Percentiles rank a stretch among this genome's conserved stretches.
Conservation (phyloP, 1,140 invertebrate genomes). For the Brachionus manjavacas region DNA sequence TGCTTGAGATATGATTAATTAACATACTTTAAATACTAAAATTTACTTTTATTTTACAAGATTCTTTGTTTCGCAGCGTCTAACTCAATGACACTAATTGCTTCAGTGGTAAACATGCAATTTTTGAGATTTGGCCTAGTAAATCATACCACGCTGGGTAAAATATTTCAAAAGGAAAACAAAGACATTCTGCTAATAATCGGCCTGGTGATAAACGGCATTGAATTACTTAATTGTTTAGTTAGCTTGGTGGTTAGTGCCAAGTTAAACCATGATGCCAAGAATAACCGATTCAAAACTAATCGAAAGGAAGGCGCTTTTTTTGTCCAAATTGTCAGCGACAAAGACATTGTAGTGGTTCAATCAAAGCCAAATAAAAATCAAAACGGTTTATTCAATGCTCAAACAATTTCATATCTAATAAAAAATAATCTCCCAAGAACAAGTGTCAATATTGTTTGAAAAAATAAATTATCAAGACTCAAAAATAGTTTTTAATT, state of each 20-base stretch:
- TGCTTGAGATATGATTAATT: too few species aligned
- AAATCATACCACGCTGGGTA: constrained; percentile 57
- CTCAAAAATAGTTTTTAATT: neutral
- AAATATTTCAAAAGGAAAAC: constrained; percentile 54
- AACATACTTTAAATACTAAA: neutral
- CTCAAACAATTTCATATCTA: neutral
- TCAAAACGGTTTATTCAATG: constrained; percentile 17
- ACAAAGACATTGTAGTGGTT: constrained; percentile 46
- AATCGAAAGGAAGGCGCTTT: constrained; percentile 55
- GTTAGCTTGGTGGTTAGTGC: constrained; percentile 53
- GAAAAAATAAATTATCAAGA: neutral
- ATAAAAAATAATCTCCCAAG: constrained; percentile 20
- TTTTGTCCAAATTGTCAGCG: constrained; percentile 54
- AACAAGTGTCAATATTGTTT: neutral
- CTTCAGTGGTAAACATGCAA: constrained; percentile 57
- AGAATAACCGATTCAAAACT: constrained; percentile 53
- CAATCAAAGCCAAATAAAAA: constrained; percentile 37
- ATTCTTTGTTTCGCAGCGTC: constrained; percentile 59
- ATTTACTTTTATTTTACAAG: constrained; percentile 46
- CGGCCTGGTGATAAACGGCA: constrained; percentile 51
- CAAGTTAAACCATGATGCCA: constrained; percentile 54
- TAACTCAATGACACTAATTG: constrained; percentile 56
- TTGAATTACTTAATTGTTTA: constrained; percentile 55
- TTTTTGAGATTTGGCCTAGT: constrained; percentile 57
- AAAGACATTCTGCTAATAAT: constrained; percentile 56